phyloP scores from a whole-genome alignment of 2,113 vertebrate species.

The Pollachius pollachius region DNA sequence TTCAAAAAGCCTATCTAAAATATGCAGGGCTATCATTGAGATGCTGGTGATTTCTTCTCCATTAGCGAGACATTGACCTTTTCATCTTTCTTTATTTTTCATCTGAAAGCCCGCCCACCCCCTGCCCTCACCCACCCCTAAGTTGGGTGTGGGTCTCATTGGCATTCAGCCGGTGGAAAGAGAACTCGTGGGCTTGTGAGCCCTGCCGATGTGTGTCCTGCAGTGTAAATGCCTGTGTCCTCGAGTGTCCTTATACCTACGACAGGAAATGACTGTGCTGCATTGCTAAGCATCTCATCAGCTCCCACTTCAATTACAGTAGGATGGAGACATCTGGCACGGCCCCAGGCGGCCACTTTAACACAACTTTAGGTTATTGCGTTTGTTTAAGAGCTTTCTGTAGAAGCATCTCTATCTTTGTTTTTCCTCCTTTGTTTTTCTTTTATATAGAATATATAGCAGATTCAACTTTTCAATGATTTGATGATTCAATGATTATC shows the following conservation, averaged over 20 bases:
- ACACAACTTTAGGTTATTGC: too few species aligned
- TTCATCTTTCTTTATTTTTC: background rate
- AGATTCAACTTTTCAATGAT: too few species aligned
- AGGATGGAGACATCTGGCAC: too few species aligned
- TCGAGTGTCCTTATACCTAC: background rate
- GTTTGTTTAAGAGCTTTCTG: too few species aligned
- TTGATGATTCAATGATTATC: too few species aligned
- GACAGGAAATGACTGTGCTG: too few species aligned
- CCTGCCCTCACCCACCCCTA: background rate
- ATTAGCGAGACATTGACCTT: background rate
- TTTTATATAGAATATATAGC: too few species aligned
- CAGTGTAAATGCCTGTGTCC: slow-evolving; percentile 16
- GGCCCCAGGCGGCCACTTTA: too few species aligned
- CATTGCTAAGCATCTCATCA: too few species aligned
- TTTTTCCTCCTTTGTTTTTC: too few species aligned
- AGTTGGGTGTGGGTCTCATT: slow-evolving; percentile 14
- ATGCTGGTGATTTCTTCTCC: background rate
- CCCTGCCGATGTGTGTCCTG: slow-evolving; percentile 2
- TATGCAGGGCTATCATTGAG: background rate
- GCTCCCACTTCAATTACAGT: too few species aligned
- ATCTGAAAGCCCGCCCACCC: background rate
- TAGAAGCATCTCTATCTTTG: too few species aligned
- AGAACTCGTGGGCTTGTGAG: background rate
- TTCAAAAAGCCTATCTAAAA: background rate
- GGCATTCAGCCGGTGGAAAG: slow-evolving; percentile 13